A percentile compares a stretch with the other conserved stretches of the same genome.
Evolutionary conservation across 1,140 invertebrate species (phyloP).

Genomic region (Drosophila micromelanica): DNA sequence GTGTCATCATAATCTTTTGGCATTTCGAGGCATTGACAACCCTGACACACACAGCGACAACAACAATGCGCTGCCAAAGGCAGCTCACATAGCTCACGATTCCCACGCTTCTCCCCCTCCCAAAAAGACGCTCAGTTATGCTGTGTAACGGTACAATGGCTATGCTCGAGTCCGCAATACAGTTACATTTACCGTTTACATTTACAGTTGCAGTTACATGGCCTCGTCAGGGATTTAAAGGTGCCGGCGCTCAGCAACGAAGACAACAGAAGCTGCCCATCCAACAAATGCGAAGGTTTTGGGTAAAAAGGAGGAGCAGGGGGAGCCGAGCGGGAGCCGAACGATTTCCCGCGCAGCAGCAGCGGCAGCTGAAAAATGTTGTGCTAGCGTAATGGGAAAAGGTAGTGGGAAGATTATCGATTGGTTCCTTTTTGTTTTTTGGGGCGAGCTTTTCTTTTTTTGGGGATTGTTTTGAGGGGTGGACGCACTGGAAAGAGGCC

Average conservation of each 20-base stretch:
- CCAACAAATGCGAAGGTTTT: not conserved
- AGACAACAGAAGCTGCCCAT: conserved; percentile 5
- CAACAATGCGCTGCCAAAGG: conserved; percentile 5
- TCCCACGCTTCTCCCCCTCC: not conserved
- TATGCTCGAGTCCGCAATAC: conserved; percentile 1
- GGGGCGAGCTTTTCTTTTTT: not conserved
- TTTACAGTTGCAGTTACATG: conserved; percentile 56
- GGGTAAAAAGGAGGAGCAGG: not conserved
- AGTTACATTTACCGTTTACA: conserved; percentile 27
- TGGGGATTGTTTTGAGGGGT: not conserved
- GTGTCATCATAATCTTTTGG: not conserved
- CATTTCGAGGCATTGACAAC: conserved; percentile 12
- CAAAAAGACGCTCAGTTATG: not conserved
- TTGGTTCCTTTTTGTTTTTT: conserved; percentile 31
- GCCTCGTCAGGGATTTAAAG: conserved; percentile 57
- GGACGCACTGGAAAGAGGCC: conserved; percentile 38
- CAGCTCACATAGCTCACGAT: not conserved
- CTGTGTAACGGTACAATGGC: not conserved
- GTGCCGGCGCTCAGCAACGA: conserved; percentile 62
- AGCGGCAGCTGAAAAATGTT: conserved; percentile 50
- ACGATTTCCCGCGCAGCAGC: conserved; percentile 47
- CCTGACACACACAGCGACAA: conserved; percentile 3
- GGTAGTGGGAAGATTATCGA: conserved; percentile 55
- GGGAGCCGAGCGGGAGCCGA: conserved; percentile 8
- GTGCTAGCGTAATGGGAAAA: conserved; percentile 43